Base-by-base conservation (phyloP, 2,888 invertebrate species). In the Autographa gamma region DNA sequence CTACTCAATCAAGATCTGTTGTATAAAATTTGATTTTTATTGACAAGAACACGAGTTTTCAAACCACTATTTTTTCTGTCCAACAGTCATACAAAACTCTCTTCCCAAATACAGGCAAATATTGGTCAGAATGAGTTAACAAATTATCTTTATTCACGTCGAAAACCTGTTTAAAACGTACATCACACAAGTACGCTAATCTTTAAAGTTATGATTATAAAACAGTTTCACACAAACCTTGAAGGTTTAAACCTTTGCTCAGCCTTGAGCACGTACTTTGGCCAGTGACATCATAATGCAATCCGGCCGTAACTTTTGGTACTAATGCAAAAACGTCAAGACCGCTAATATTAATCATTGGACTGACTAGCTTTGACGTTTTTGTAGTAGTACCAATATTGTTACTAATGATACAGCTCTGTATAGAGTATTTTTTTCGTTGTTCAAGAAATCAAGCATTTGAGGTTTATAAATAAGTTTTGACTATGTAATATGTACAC, bases 261-360 rank as follows among this genome's bases (percentile, higher is more conserved):
- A 71, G 67, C 86, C 87, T 87, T 87, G 87, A 74, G 68, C 65
- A 67, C 43, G 69, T 85, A 83, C 85, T 86, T 80, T 86, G 88
- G 85, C 80, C 87, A 86, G 84, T 90, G 90, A 90, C 89, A 89
- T 89, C 90, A 90, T 70, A 71, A 18, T 73, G 77, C 83, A 81
- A 79, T 80, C 72, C 70, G 72, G 81, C 54, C 82, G 72, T 83
- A 82, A 81, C 78, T 83, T 86, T 81, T 81, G 67, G 77, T 71
- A 60, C 41, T 38, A 62, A 34, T 77, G 74, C 75, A 71, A 74
- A 67, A 76, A 80, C n/a, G n/a, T 48, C 7, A 73, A 54, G 18
- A 56, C 63, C 60, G 13, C 13, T 52, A 66, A 56, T 64, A 59
- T 16, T 31, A 14, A 60, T 61, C 68, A 56, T 68, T 19, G 56